Base-by-base conservation (phyloP, 2,113 vertebrate species). In the Psophia crepitans region DNA sequence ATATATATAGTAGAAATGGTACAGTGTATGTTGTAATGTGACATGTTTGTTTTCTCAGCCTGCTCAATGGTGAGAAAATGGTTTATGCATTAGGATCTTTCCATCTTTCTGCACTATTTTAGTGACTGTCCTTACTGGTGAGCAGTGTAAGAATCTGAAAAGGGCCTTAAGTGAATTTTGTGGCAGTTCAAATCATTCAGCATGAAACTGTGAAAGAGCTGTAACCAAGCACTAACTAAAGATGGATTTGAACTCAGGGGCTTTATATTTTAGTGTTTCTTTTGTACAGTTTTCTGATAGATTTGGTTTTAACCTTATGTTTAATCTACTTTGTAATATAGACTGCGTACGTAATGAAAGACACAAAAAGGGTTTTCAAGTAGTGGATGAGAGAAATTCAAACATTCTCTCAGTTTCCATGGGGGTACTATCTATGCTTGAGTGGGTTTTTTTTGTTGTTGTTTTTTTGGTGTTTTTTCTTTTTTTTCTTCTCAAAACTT, bases 11-110 rank as follows among this genome's bases (percentile, higher is more conserved):
- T 70, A 23, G 22, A 43, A 70, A 37, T 20, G 17, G 46, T 57
- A 30, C 49, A 20, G 17, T 4, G 11, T 60, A 6, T 48, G 17
- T 8, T 53, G 22, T 26, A 11, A 39, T 35, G 61, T 11, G 43
- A 11, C 1, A 1, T 24, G 37, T 26, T 49, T 30, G 2, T n/a
- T 9, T 70, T 32, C 33, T 57, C 1, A 1, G 46, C 15, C 20
- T 32, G 23, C 33, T 49, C n/a, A 61, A 7, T 58, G 28, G 12
- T 9, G 4, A 48, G 37, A 80, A 63, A 60, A 58, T 33, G 5
- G 18, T 53, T 88, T 70, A 8, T 39, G 74, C 14, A 22, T 57
- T 69, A 58, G 33, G 4, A 41, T 60, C 16, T 80, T 35, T 46
- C 32, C 6, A 23, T 64, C 32, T n/a, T 83, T 56, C 66, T 57